phyloP scores from a whole-genome alignment of 2,888 invertebrate species.

The Pristionchus maxplancki region DNA sequence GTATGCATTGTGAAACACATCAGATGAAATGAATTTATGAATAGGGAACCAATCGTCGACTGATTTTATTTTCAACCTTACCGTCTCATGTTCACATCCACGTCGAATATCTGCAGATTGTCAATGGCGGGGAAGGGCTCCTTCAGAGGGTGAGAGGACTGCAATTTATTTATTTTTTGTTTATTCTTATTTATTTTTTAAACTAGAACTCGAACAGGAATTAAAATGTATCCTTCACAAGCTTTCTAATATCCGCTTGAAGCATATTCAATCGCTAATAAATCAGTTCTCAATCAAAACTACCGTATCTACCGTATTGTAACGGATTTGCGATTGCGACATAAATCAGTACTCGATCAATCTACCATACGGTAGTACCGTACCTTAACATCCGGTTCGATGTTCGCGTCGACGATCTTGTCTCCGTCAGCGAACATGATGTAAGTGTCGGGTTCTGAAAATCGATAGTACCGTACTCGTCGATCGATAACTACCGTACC shows the following conservation, averaged over 20 bases:
- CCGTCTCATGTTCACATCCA: constrained; percentile 74
- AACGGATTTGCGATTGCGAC: too few species aligned
- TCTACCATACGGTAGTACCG: not conserved
- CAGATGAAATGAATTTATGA: not conserved
- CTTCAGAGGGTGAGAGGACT: constrained; percentile 58
- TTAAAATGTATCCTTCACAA: too few species aligned
- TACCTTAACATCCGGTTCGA: constrained; percentile 82
- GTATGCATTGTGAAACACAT: not conserved
- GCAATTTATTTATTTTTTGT: too few species aligned
- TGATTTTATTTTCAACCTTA: not conserved
- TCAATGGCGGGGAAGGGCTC: constrained; percentile 70
- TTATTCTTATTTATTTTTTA: too few species aligned
- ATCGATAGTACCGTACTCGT: not conserved
- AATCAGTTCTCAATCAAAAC: too few species aligned
- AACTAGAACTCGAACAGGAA: too few species aligned
- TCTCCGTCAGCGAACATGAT: constrained; percentile 94
- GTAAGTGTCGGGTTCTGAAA: constrained; percentile 87
- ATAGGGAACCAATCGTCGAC: not conserved
- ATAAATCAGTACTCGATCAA: not conserved
- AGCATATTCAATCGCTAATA: too few species aligned
- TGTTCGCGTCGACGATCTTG: constrained; percentile 91
- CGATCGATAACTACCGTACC: constrained; percentile 61
- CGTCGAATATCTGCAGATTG: constrained; percentile 75
- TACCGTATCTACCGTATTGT: too few species aligned
- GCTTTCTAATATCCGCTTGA: too few species aligned